phyloP scores from a whole-genome alignment of 2,888 invertebrate genomes.

The Timandra comae region DNA sequence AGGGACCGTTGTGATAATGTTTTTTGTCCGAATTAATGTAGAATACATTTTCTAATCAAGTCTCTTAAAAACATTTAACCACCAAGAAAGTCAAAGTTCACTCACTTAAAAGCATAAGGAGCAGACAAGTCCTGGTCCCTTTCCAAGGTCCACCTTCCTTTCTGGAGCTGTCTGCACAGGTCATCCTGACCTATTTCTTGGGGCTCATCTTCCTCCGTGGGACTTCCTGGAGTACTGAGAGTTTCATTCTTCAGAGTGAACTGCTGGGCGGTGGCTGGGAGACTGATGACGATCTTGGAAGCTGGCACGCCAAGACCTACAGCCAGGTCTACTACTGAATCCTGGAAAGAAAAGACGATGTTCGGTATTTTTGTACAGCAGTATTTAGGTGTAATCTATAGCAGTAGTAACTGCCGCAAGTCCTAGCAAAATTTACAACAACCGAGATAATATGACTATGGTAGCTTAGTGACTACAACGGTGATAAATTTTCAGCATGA shows the following conservation, averaged over 20 bases:
- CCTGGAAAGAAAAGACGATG: no score
- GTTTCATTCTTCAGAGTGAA: constrained; percentile 80
- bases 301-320: constrained; percentile 83
- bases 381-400: no score
- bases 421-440: no score
- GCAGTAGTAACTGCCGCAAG: no score
- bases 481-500: no score
- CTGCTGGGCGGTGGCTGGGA: constrained; percentile 82
- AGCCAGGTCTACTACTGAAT: constrained; percentile 84
- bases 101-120: constrained; percentile 83
- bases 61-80: no score
- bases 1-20: no score
- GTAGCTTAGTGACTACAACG: no score
- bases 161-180: constrained; percentile 76
- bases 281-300: constrained; percentile 81
- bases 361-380: no score
- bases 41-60: no score
- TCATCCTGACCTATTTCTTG: constrained; percentile 76
- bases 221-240: constrained; percentile 82
- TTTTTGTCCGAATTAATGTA: no score
- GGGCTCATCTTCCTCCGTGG: constrained; percentile 76
- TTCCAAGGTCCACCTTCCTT: constrained; percentile 83
- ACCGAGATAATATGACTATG: no score
- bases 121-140: constrained; percentile 87
- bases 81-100: background rate